phyloP scores from a whole-genome alignment of 2,888 invertebrate genomes.

The Blastobasis lacticolella region DNA sequence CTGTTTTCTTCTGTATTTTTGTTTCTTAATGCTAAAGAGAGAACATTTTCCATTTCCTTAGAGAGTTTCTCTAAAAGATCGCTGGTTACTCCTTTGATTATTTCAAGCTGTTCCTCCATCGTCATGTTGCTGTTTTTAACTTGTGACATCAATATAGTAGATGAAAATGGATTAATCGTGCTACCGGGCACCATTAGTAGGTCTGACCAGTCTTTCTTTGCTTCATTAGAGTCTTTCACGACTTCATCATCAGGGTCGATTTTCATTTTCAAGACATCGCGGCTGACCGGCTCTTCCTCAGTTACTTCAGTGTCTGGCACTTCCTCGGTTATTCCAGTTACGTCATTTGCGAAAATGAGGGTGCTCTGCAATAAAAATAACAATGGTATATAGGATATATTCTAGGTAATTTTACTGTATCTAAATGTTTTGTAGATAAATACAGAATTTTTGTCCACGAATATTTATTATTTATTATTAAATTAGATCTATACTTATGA shows the following conservation, averaged over 20 bases:
- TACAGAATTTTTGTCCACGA: too few relatives aligned
- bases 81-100: conserved; percentile 50
- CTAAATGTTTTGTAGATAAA: conserved; percentile 36
- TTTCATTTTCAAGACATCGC: too few relatives aligned
- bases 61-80: conserved; percentile 45
- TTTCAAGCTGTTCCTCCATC: conserved; percentile 53
- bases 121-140: conserved; percentile 42
- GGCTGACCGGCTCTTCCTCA: too few relatives aligned
- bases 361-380: conserved; percentile 10
- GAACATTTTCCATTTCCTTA: conserved; percentile 49
- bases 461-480: too few relatives aligned
- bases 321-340: not conserved
- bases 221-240: conserved; percentile 25
- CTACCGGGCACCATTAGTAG: not conserved
- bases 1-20: conserved; percentile 29
- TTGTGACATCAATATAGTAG: conserved; percentile 48
- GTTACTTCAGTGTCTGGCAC: conserved; percentile 10
- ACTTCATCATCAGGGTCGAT: conserved; percentile 20
- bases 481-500: conserved; percentile 15
- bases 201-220: conserved; percentile 35
- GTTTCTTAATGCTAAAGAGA: conserved; percentile 41
- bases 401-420: conserved; percentile 19
- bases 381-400: conserved; percentile 20
- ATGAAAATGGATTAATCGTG: conserved; percentile 16
- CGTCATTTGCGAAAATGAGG: not conserved